phyloP scores from a whole-genome alignment of 2,888 invertebrate genomes.

The Lobophora halterata region DNA sequence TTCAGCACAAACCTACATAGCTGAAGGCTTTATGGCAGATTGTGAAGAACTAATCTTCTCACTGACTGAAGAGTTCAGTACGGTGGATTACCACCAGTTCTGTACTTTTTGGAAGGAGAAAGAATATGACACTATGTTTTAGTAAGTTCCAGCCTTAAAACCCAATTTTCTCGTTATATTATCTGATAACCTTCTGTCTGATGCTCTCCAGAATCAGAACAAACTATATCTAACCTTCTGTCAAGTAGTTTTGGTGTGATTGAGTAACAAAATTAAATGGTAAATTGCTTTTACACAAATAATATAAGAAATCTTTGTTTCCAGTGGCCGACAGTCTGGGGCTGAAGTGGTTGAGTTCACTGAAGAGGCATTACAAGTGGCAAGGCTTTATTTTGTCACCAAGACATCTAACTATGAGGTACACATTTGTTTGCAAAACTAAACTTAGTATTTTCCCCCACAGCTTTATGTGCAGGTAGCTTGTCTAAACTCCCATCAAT shows the following conservation, averaged over 20 bases:
- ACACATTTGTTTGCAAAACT: constrained; percentile 3
- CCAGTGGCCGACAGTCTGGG: constrained; percentile 49
- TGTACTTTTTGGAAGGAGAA: constrained; percentile 58
- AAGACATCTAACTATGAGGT: constrained; percentile 60
- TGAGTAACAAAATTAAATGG: too few species aligned
- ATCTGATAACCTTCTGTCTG: too few species aligned
- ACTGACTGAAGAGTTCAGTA: constrained; percentile 41
- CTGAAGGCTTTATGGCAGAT: constrained; percentile 64
- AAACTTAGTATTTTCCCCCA: too few species aligned
- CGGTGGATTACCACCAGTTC: constrained; percentile 53
- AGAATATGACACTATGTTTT: constrained; percentile 52
- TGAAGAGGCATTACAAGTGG: constrained; percentile 59
- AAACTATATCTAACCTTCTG: too few species aligned
- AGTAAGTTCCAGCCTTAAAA: constrained; percentile 46
- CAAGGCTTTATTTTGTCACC: constrained; percentile 58
- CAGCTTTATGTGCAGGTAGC: too few species aligned
- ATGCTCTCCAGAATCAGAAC: too few species aligned
- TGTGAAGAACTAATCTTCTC: constrained; percentile 53
- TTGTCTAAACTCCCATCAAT: too few species aligned
- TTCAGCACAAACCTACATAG: constrained; percentile 41
- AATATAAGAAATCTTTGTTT: constrained; percentile 19
- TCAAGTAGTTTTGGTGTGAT: too few species aligned
- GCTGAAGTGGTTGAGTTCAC: constrained; percentile 64
- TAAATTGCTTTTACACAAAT: neutral
- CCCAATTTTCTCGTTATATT: neutral